A percentile compares a stretch with the other conserved stretches of the same genome.
Evolutionary conservation across 2,888 invertebrate species (phyloP).

Genomic region (Catonia carolina): DNA sequence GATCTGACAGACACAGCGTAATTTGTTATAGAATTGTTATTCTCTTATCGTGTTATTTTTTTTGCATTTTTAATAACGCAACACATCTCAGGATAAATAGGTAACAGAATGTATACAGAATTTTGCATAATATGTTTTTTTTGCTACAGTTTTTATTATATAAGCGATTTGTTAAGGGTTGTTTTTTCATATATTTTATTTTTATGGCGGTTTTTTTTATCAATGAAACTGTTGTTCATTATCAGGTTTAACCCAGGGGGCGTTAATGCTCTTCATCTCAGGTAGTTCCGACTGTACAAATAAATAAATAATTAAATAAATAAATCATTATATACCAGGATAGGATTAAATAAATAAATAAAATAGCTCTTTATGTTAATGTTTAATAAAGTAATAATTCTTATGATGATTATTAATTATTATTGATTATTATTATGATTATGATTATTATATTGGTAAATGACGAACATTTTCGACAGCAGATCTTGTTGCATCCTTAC

Average conservation of each 20-base stretch:
- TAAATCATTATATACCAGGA: no score
- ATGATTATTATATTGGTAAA: no score
- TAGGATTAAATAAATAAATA: no score
- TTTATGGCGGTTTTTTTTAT: background rate
- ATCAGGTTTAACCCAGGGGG: background rate
- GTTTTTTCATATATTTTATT: no score
- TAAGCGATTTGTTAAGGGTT: background rate
- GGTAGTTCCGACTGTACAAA: constrained; percentile 30
- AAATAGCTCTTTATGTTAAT: no score
- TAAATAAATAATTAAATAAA: no score
- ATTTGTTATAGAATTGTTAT: background rate
- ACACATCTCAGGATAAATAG: background rate
- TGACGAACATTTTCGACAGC: no score
- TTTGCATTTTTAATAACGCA: background rate
- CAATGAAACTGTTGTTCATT: background rate
- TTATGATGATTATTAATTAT: no score
- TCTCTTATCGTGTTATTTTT: background rate
- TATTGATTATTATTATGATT: no score
- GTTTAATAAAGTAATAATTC: no score
- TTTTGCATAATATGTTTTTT: constrained; percentile 7
- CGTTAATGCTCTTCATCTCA: constrained; percentile 23
- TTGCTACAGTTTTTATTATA: background rate
- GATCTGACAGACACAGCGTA: no score
- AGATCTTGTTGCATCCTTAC: no score
- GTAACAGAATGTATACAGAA: constrained; percentile 14